Base-by-base conservation (phyloP, 2,888 invertebrate genomes). In the Uloborus plumipes region DNA sequence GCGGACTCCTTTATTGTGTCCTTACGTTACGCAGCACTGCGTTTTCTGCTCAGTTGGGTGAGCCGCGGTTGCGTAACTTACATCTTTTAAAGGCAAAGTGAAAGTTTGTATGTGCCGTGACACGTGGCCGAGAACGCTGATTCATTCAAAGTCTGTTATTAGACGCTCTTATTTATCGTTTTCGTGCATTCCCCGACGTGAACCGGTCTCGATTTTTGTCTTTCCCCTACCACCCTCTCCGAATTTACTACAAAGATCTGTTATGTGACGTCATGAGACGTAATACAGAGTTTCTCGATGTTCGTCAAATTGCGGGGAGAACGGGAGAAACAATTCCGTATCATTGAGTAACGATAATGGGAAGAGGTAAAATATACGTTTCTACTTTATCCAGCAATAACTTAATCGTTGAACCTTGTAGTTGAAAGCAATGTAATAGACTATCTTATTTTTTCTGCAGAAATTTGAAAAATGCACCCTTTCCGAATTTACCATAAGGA, bases 51-150 rank as follows among this genome's bases (percentile, higher is more conserved):
- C 64, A 73, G 51, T 62, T 62, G 50, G 49, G 47, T 47, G 49
- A 13, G 50, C n/a, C 50, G 49, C 20, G 65, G 15, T 65, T 74
- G 65, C 75, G 75, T 67, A 66, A 75, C 75, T 66, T 16, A 26
- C 55, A 61, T 59, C 53, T 66, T 26, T 53, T 31, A 49, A 72
- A 71, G 20, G 18, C 20, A 31, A 51, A 18, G 73, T 64, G 39
- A 65, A 73, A 73, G 73, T 73, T 73, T 64, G 53, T 18, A 50
- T 49, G 39, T 16, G 20, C 61, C n/a, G 51, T 53, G 62, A 73
- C 71, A 72, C 73, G 64, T 73, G 73, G 73, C 62, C 20, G 18
- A 53, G 64, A 62, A 51, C 71, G 39, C 53, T 64, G 61, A 62
- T 50, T 62, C 64, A 50, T 53, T 53, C n/a, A n/a, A 16, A 50